Evolutionary conservation across 1,140 invertebrate genomes (phyloP), one percentile per base, ranked within the genome.

Genomic region (Drosophila melanogaster): DNA sequence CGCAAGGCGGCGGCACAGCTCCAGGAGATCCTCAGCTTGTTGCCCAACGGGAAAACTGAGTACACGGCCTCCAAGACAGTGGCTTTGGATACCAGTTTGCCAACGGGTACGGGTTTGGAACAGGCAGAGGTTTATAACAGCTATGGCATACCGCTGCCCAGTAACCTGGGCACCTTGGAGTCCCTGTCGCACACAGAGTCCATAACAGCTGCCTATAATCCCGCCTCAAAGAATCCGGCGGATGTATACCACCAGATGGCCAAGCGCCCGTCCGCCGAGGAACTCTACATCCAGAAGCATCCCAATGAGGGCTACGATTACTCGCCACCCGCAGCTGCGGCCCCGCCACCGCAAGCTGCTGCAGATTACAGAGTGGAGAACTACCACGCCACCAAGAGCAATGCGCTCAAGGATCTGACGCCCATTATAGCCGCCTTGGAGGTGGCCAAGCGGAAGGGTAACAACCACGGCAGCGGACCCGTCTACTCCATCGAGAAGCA

Each of bases 191-290:
- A 92, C 58, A 92, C 90, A 0, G 91, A 92, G 40, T 89, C 91
- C 8, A 92, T 92, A 30, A 92, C 90, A 0, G 91, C 91, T 1
- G 91, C 91, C 14, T 92, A 91, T 62, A 53, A 60, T 22, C 70
- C 74, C 8, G 47, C 60, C 8, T 22, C 17, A 0, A 65, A 78
- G 3, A 83, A 83, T 19, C 72, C 80, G 1, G 84, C 80, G 0
- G 90, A 92, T 69, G 78, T 90, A n/a, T 92, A 91, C 53, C 80
- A 85, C 33, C 90, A 91, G 58, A 90, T 92, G 90, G 84, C 81
- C 22, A 91, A 91, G 49, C 55, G 66, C 15, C 83, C 90, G 0
- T 78, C 79, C 0, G 47, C 84, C 1, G 90, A 91, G 65, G 90
- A 91, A 37, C 51, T 77, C 8, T 91, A 91, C 37, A 81, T 91